Base-by-base conservation (phyloP, 2,797 vertebrate species). In the Notolabrus celidotus region DNA sequence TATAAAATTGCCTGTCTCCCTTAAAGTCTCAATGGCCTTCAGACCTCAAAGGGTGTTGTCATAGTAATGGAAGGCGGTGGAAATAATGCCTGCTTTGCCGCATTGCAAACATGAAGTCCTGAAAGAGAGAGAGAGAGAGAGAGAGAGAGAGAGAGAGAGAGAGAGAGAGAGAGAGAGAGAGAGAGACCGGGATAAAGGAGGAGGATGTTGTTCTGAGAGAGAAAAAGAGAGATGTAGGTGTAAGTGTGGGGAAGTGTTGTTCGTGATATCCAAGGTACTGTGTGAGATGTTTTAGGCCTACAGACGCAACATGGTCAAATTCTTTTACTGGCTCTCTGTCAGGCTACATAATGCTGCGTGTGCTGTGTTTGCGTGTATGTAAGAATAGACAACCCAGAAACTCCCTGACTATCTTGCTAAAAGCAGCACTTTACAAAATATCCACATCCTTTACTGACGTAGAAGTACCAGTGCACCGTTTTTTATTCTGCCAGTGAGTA, bases 21-120 rank as follows among this genome's bases (percentile, higher is more conserved):
- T 86, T 70, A 61, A 82, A 79, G 77, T 82, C 79, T 88, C 85
- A 85, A 76, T 80, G 71, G 86, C 85, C 53, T 81, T 85, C 83
- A 81, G 82, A 72, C 74, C 86, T 90, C 83, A 85, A 86, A 89
- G 84, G 88, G 82, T 91, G 91, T 93, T 90, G 90, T 90, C 92
- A 93, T 93, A 89, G 90, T 72, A 82, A 92, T 90, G 91, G 77
- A 76, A 82, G 81, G 78, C 80, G 71, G 81, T 79, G 85, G 86
- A 87, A 91, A 82, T 89, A 89, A 92, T 89, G 88, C 22, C 79
- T 82, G 80, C 85, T 85, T 87, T 86, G 81, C 85, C 34, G 67
- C 86, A 89, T 88, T 84, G 89, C 69, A 72, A 72, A 72, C 53
- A 80, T 60, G 55, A 54, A 85, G 70, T 60, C 67, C 70, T 83